Evolutionary conservation across 2,113 vertebrate species (phyloP).

Genomic region (Saguinus midas): DNA sequence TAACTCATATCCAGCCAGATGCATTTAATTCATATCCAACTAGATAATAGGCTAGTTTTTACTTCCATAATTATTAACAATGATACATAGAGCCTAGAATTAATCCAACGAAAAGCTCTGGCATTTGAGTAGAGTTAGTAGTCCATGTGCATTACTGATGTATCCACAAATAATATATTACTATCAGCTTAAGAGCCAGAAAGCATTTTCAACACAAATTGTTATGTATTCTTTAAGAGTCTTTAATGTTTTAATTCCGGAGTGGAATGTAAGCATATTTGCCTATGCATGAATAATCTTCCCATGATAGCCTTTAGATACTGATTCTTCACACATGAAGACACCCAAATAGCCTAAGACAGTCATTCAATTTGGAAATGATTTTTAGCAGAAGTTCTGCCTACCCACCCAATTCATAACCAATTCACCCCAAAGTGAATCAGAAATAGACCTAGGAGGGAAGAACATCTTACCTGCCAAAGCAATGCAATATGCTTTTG

Average conservation of each 20-base stretch:
- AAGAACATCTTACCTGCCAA: neutral
- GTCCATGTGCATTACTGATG: neutral
- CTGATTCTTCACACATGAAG: neutral
- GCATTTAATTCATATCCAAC: neutral
- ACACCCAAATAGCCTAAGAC: neutral
- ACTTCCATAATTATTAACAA: neutral
- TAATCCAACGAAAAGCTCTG: neutral
- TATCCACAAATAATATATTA: neutral
- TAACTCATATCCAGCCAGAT: neutral
- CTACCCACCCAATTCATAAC: neutral
- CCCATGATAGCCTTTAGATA: neutral
- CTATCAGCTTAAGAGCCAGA: neutral
- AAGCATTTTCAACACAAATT: neutral
- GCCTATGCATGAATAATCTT: neutral
- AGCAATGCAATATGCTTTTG: neutral
- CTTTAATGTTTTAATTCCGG: neutral
- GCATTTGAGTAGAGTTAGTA: neutral
- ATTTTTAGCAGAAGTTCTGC: neutral
- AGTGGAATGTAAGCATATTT: neutral
- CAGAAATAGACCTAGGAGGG: neutral
- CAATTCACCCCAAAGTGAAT: neutral
- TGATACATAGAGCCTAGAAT: neutral
- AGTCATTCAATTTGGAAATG: constrained; percentile 10
- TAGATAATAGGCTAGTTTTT: neutral
- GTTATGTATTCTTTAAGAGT: neutral